These are phyloP conservation scores for Isurus oxyrinchus DNA, from an alignment of 2,113 vertebrate species.

Conservation along the genomic window DNA sequence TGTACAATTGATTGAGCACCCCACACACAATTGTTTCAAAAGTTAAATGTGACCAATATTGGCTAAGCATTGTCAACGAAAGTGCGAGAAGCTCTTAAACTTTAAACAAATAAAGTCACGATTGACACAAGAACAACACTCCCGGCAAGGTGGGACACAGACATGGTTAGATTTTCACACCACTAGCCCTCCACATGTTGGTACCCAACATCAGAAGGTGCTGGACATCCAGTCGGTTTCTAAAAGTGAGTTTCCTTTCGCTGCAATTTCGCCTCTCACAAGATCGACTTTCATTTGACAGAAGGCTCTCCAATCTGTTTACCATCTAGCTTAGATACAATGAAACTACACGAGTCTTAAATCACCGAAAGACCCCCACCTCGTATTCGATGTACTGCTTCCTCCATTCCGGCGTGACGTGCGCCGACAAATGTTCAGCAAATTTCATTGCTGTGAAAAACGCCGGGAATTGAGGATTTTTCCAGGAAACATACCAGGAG, in stretches of 20 bases:
- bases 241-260: background rate
- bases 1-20: background rate
- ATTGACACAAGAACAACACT: background rate
- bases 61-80: background rate
- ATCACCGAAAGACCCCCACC: background rate
- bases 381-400: slow-evolving; percentile 39
- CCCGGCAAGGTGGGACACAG: background rate
- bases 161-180: background rate
- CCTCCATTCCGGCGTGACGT: slow-evolving; percentile 41
- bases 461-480: background rate
- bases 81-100: background rate
- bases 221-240: background rate
- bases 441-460: background rate
- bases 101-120: background rate
- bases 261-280: background rate
- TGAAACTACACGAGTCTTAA: background rate
- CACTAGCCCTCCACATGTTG: background rate
- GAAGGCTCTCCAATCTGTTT: background rate
- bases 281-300: background rate
- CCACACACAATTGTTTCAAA: background rate
- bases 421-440: background rate
- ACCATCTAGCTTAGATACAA: too few species aligned
- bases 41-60: background rate
- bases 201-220: background rate
- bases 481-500: slow-evolving; percentile 5